Conservation (phyloP, 2,113 vertebrate species). For the Morone chrysops region DNA sequence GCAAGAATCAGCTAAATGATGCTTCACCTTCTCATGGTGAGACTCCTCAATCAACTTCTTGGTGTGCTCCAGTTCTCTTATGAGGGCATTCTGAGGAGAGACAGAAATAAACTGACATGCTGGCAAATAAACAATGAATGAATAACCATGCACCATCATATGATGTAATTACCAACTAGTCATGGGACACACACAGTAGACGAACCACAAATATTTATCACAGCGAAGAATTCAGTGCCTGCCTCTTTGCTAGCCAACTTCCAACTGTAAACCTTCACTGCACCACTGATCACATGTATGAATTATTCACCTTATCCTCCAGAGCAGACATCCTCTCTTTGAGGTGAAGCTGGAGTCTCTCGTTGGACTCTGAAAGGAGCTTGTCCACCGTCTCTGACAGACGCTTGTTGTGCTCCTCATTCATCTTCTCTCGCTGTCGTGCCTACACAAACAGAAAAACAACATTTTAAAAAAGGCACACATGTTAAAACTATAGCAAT, state of each 20-base stretch:
- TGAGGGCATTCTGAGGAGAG: slow-evolving; percentile 89
- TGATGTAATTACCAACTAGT: neutral
- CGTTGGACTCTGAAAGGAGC: slow-evolving; percentile 96
- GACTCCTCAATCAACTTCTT: slow-evolving; percentile 96
- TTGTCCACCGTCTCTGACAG: slow-evolving; percentile 98
- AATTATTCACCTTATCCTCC: slow-evolving; percentile 91
- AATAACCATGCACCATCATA: neutral
- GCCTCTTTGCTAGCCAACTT: neutral
- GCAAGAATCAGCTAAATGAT: neutral
- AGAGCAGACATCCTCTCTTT: slow-evolving; percentile 98
- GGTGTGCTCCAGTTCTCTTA: slow-evolving; percentile 92
- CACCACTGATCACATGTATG: neutral
- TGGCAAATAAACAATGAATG: neutral
- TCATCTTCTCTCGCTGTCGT: slow-evolving; percentile 98
- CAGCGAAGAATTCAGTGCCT: neutral
- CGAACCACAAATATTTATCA: neutral
- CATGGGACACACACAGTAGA: neutral
- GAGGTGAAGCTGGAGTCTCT: slow-evolving; percentile 96
- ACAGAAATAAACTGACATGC: neutral
- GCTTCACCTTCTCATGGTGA: slow-evolving; percentile 94
- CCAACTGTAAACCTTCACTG: neutral
- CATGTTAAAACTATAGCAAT: neutral
- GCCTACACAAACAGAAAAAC: slow-evolving; percentile 81
- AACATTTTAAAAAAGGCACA: neutral
- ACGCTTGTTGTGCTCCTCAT: slow-evolving; percentile 97